phyloP scores from a whole-genome alignment of 2,888 invertebrate species.

The Idaea straminata region DNA sequence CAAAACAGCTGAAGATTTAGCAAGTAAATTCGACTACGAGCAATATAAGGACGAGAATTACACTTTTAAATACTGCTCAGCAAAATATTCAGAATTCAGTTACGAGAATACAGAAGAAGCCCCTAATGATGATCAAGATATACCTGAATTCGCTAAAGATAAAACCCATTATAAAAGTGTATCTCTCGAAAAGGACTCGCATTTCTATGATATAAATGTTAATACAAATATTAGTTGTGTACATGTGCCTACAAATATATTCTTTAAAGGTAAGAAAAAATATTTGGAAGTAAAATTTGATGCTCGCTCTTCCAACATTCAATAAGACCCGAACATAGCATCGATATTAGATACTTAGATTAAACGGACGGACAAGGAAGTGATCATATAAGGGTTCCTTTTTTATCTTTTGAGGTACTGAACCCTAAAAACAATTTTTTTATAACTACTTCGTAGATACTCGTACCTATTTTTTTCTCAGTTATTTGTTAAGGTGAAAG shows the following conservation, averaged over 20 bases:
- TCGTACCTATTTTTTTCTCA: no score
- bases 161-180: slow-evolving; percentile 76
- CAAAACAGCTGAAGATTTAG: slow-evolving; percentile 85
- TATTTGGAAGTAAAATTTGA: neutral
- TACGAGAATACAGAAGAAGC: slow-evolving; percentile 41
- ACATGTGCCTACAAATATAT: slow-evolving; percentile 97
- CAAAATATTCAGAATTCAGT: slow-evolving; percentile 85
- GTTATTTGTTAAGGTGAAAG: no score
- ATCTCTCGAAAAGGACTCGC: slow-evolving; percentile 84
- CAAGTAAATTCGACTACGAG: slow-evolving; percentile 79
- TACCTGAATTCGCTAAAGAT: slow-evolving; percentile 57
- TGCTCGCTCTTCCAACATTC: neutral
- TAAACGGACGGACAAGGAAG: no score
- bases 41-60: slow-evolving; percentile 58
- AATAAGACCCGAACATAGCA: no score
- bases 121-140: slow-evolving; percentile 16
- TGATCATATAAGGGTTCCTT: no score
- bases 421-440: neutral
- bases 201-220: slow-evolving; percentile 91
- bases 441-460: no score
- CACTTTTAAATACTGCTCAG: slow-evolving; percentile 85
- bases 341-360: no score
- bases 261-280: slow-evolving; percentile 83
- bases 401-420: no score
- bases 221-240: slow-evolving; percentile 91